phyloP scores from a whole-genome alignment of 2,888 invertebrate genomes.

The Ennomos fuscantarius region DNA sequence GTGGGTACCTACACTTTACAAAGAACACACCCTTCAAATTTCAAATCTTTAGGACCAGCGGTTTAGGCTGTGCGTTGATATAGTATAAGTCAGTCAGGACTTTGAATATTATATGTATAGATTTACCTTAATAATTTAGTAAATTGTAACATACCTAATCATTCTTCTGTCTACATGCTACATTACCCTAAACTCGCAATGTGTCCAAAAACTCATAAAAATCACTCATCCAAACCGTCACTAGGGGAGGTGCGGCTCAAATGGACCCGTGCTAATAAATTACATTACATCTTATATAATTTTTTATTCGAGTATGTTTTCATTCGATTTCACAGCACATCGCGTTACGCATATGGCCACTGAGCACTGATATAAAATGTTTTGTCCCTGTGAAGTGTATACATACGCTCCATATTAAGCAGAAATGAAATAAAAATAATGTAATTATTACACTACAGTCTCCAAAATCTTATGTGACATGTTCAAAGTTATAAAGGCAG shows the following conservation, averaged over 20 bases:
- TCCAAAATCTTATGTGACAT: too few relatives aligned
- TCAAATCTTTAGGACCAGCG: too few relatives aligned
- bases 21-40: too few relatives aligned
- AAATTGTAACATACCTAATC: too few relatives aligned
- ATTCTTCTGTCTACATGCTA: too few relatives aligned
- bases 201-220: constrained; percentile 31
- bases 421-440: constrained; percentile 1
- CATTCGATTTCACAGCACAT: constrained; percentile 43
- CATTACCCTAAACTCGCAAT: constrained; percentile 11
- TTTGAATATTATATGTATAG: too few relatives aligned
- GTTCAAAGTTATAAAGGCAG: too few relatives aligned
- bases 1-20: too few relatives aligned
- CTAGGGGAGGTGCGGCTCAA: constrained; percentile 44
- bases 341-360: constrained; percentile 41
- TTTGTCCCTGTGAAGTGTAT: constrained; percentile 37
- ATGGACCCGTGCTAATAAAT: constrained; percentile 46
- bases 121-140: too few relatives aligned
- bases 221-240: constrained; percentile 34
- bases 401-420: neutral
- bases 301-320: constrained; percentile 47
- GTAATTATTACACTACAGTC: neutral
- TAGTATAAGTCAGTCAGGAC: too few relatives aligned
- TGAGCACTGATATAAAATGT: constrained; percentile 34
- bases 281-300: constrained; percentile 43
- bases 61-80: too few relatives aligned